phyloP scores from a whole-genome alignment of 2,113 vertebrate species.

The Rhombomys opimus region DNA sequence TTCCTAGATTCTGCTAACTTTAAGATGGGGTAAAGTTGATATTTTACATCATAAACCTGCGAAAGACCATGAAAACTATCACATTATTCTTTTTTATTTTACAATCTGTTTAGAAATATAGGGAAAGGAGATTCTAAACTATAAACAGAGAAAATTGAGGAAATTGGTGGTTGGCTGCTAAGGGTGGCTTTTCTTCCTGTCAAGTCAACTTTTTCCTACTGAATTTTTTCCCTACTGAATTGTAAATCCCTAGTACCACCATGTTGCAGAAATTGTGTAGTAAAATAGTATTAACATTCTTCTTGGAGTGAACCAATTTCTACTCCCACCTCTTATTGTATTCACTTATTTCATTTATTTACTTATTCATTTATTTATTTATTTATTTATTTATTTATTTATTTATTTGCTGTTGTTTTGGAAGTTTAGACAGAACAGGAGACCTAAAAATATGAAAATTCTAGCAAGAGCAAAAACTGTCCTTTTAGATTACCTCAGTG shows the following conservation, averaged over 20 bases:
- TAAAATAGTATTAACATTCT: neutral
- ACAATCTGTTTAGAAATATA: neutral
- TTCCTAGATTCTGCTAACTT: slow-evolving; percentile 9
- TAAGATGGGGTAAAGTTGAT: neutral
- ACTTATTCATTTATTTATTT: neutral
- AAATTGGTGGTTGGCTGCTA: neutral
- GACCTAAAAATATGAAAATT: slow-evolving; percentile 19
- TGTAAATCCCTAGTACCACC: neutral
- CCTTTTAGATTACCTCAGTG: slow-evolving; percentile 67
- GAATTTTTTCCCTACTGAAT: neutral
- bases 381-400: neutral
- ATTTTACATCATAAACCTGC: neutral
- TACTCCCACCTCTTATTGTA: neutral
- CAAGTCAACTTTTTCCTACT: neutral
- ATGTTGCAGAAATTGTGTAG: neutral
- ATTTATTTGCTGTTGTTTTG: slow-evolving; percentile 32
- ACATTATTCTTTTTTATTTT: neutral
- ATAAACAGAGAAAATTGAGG: neutral
- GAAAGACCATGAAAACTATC: neutral
- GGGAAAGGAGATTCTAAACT: neutral
- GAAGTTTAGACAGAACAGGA: neutral
- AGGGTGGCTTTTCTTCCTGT: neutral
- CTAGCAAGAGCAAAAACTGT: slow-evolving; percentile 53
- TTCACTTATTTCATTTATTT: too few species aligned
- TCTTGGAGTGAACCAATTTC: neutral